phyloP scores from a whole-genome alignment of 2,797 vertebrate genomes.

The Fratercula arctica region DNA sequence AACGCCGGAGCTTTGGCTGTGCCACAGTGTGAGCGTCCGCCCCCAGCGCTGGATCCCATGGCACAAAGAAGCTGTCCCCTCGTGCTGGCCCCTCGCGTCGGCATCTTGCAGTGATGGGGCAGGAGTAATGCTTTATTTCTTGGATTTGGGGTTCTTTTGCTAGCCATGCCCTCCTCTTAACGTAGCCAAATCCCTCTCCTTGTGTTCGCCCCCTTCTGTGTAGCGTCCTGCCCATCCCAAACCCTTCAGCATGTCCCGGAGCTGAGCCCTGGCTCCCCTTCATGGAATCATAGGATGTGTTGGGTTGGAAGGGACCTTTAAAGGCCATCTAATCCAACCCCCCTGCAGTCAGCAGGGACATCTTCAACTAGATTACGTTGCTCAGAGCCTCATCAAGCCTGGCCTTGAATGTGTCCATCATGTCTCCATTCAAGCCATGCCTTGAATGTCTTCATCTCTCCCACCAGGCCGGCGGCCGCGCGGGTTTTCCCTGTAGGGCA shows the following conservation, averaged over 20 bases:
- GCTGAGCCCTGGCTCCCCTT: neutral
- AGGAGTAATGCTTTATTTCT: neutral
- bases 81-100: neutral
- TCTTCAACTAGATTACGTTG: too few species aligned
- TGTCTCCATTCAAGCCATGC: too few species aligned
- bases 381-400: too few species aligned
- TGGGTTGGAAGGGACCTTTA: too few species aligned
- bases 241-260: fast-evolving
- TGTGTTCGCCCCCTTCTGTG: fast-evolving
- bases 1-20: neutral
- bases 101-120: neutral
- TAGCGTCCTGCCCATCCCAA: neutral
- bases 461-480: fast-evolving
- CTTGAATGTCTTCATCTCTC: neutral
- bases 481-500: neutral
- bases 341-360: too few species aligned
- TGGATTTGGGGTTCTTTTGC: neutral
- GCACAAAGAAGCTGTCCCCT: too few species aligned
- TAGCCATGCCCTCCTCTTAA: neutral
- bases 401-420: too few species aligned
- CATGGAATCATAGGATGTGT: too few species aligned
- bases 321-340: too few species aligned
- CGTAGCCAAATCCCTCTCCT: neutral
- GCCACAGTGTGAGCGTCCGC: too few species aligned
- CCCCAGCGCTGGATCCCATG: neutral